Evolutionary conservation across 1,140 invertebrate genomes (phyloP).

Genomic region (Drosophila sucinea): DNA sequence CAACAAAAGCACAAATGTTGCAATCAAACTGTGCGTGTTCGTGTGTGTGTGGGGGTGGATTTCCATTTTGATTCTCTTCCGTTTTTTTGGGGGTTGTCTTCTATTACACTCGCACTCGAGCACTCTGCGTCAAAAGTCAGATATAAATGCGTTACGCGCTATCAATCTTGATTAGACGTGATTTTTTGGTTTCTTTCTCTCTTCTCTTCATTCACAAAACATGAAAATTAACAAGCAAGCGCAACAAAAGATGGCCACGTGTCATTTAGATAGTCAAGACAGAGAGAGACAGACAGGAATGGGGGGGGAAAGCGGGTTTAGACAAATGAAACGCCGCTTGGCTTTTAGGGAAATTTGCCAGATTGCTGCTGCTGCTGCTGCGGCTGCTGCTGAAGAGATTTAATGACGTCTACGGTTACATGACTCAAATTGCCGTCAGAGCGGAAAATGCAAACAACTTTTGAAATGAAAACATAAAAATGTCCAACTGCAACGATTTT

Average conservation of each 20-base stretch:
- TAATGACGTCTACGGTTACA: slow-evolving; percentile 71
- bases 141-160: slow-evolving; percentile 76
- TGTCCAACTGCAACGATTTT: slow-evolving; percentile 73
- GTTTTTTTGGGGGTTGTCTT: slow-evolving; percentile 17
- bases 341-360: slow-evolving; percentile 52
- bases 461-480: slow-evolving; percentile 81
- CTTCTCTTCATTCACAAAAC: slow-evolving; percentile 32
- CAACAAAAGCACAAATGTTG: slow-evolving; percentile 73
- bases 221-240: slow-evolving; percentile 67
- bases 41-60: slow-evolving; percentile 26
- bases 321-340: not conserved
- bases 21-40: slow-evolving; percentile 13
- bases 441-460: slow-evolving; percentile 72
- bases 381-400: slow-evolving; percentile 25
- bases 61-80: not conserved
- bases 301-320: not conserved
- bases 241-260: slow-evolving; percentile 67
- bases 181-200: slow-evolving; percentile 55
- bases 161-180: slow-evolving; percentile 82
- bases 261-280: slow-evolving; percentile 32
- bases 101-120: not conserved
- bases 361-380: not conserved
- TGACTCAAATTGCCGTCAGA: slow-evolving; percentile 45
- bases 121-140: slow-evolving; percentile 59
- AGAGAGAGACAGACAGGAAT: not conserved